A percentile compares a stretch with the other conserved stretches of the same genome.
phyloP scores from a whole-genome alignment of 2,888 invertebrate species.

The Meteorus colon region DNA sequence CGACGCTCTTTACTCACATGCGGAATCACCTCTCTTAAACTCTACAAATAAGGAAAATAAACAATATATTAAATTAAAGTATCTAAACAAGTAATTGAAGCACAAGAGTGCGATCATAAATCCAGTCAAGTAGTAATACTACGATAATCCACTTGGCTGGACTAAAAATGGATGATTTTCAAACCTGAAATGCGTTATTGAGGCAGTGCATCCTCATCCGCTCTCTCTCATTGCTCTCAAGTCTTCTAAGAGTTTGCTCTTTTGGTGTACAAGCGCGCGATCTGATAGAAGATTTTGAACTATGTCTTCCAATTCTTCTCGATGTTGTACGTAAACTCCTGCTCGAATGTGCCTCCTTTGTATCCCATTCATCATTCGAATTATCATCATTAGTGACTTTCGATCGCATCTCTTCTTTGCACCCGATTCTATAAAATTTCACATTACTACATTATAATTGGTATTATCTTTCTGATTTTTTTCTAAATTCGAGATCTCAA shows the following conservation, averaged over 20 bases:
- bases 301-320: constrained; percentile 55
- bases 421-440: not conserved
- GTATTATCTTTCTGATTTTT: not conserved
- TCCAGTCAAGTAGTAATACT: too few relatives aligned
- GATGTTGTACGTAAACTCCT: constrained; percentile 52
- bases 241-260: constrained; percentile 82
- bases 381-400: constrained; percentile 59
- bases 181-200: constrained; percentile 86
- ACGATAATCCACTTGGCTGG: too few relatives aligned
- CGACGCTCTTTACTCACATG: constrained; percentile 89
- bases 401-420: constrained; percentile 57
- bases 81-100: not conserved
- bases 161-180: not conserved
- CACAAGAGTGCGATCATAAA: not conserved
- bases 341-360: constrained; percentile 55
- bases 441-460: not conserved
- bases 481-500: not conserved
- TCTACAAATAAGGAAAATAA: constrained; percentile 75
- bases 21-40: constrained; percentile 88
- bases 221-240: constrained; percentile 87
- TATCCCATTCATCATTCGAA: constrained; percentile 57
- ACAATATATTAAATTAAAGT: not conserved
- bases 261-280: constrained; percentile 71
- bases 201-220: constrained; percentile 87
- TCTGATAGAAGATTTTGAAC: constrained; percentile 57